These are phyloP conservation scores for Oikopleura albicans DNA, from an alignment of 23 tunicate genomes.

Conservation along the genomic window DNA sequence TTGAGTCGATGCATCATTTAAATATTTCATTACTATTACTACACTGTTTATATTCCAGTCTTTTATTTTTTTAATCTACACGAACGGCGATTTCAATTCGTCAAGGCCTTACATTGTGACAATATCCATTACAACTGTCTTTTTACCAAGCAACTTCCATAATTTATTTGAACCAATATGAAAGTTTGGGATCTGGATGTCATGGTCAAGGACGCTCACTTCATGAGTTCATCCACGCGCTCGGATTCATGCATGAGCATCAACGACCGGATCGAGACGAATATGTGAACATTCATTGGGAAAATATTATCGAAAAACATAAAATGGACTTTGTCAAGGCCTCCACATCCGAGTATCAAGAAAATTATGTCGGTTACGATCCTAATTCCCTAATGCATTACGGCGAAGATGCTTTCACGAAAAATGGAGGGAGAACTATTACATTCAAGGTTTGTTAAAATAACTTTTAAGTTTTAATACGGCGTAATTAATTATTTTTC, in stretches of 20 bases:
- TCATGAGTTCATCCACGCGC: conserved; percentile 4
- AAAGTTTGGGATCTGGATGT: background rate
- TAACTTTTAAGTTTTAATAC: too few species aligned
- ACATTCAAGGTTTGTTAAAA: background rate
- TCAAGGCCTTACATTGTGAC: too few species aligned
- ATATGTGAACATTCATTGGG: conserved; percentile 4
- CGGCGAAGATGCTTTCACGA: background rate
- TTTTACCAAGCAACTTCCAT: background rate
- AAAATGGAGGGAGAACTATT: background rate
- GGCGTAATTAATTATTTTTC: too few species aligned
- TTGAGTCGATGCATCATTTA: too few species aligned
- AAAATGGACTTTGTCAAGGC: background rate
- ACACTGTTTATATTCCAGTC: too few species aligned
- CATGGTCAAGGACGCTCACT: conserved; percentile 2
- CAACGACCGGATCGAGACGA: conserved; percentile 9
- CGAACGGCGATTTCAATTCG: too few species aligned
- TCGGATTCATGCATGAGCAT: conserved; percentile 1
- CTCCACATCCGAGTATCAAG: background rate
- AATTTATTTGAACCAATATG: background rate
- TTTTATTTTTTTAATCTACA: too few species aligned
- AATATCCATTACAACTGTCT: background rate
- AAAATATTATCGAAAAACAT: background rate
- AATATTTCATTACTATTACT: too few species aligned
- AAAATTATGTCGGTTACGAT: background rate
- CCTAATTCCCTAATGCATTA: background rate